Conservation (phyloP, 2,797 vertebrate genomes). For the Myripristis murdjan region DNA sequence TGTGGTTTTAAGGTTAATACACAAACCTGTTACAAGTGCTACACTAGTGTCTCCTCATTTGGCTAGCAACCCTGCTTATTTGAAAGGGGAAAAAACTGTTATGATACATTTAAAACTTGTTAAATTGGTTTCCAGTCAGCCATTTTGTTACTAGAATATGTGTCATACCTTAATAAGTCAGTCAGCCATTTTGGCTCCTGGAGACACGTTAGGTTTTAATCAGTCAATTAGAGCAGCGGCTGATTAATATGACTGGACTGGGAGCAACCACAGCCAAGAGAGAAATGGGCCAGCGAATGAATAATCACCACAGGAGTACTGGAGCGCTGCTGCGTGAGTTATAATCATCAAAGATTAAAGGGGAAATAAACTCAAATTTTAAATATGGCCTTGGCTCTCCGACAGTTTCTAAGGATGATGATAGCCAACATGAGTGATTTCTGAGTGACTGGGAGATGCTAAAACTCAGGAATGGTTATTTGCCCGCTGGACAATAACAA, state of each 20-base stretch:
- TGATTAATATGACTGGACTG: constrained; percentile 77
- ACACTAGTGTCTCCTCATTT: not conserved
- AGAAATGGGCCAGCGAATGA: constrained; percentile 72
- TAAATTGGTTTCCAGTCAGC: constrained; percentile 53
- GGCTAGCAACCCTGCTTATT: constrained; percentile 14
- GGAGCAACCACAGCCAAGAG: constrained; percentile 67
- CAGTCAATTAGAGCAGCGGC: constrained; percentile 71
- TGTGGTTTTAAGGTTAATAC: too few relatives aligned
- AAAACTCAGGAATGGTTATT: constrained; percentile 44
- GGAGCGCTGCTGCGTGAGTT: constrained; percentile 56
- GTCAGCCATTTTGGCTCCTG: constrained; percentile 75
- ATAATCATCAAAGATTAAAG: constrained; percentile 67
- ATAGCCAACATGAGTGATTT: constrained; percentile 43
- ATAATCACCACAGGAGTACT: constrained; percentile 61
- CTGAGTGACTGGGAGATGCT: constrained; percentile 39
- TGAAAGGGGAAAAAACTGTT: not conserved
- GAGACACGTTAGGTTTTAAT: constrained; percentile 64
- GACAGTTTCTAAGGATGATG: constrained; percentile 29
- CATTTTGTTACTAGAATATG: constrained; percentile 65
- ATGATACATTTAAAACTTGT: constrained; percentile 46
- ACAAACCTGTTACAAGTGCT: not conserved
- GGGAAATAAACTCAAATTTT: constrained; percentile 60
- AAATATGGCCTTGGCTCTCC: constrained; percentile 44
- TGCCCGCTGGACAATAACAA: constrained; percentile 54
- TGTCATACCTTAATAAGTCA: constrained; percentile 68